phyloP scores from a whole-genome alignment of 2,797 vertebrate species.

The Rhinatrema bivittatum region DNA sequence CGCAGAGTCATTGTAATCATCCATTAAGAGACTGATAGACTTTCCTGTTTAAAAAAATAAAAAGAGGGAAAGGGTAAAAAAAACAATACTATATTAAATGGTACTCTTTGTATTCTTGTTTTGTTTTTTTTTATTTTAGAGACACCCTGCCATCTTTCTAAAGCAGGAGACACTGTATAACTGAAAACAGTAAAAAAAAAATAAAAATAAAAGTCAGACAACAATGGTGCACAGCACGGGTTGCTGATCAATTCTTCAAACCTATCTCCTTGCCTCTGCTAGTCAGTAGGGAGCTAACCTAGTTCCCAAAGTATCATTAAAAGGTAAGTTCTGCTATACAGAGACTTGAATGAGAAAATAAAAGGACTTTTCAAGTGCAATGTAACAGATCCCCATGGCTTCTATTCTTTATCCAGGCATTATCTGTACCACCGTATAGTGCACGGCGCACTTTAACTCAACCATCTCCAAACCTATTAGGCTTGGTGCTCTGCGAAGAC shows the following conservation, averaged over 20 bases:
- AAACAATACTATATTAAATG: conserved; percentile 10
- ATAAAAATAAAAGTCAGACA: not conserved
- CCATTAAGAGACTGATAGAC: conserved; percentile 60
- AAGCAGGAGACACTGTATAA: not conserved
- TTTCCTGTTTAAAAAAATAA: conserved; percentile 40
- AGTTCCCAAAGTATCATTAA: conserved; percentile 3
- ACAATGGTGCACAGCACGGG: not conserved
- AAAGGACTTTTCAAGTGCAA: conserved; percentile 1
- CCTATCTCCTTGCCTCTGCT: conserved; percentile 4
- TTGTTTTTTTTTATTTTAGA: not conserved
- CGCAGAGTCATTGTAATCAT: conserved; percentile 65
- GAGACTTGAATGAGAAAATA: conserved; percentile 1
- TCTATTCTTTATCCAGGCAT: not conserved
- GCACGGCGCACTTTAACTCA: too few species aligned
- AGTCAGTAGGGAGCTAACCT: conserved; percentile 3
- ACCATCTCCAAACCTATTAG: too few species aligned
- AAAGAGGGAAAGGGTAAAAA: conserved; percentile 1
- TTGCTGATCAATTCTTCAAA: conserved; percentile 2
- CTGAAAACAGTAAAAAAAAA: not conserved
- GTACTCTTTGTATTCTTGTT: too few species aligned
- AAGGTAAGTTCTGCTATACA: conserved; percentile 9
- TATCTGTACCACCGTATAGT: too few species aligned
- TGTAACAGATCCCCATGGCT: not conserved
- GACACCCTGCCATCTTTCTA: not conserved
- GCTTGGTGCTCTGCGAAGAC: too few species aligned